A percentile compares a stretch with the other conserved stretches of the same genome.
Evolutionary conservation across 2,797 vertebrate genomes (phyloP).

Genomic region (Pitangus sulphuratus): DNA sequence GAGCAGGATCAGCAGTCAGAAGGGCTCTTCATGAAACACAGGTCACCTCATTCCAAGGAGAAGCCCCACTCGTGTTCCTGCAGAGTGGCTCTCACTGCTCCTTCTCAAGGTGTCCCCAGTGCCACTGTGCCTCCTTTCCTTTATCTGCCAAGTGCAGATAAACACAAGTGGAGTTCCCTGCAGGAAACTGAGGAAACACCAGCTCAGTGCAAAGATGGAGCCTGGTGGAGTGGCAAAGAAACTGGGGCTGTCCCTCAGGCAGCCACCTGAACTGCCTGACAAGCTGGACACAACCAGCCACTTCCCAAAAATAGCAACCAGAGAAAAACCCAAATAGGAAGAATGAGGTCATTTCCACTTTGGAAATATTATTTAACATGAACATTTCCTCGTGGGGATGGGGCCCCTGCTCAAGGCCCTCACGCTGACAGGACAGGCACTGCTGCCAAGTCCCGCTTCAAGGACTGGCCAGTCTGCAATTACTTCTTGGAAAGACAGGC

Average conservation of each 20-base stretch:
- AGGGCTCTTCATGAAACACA: not conserved
- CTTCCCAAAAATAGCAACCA: constrained; percentile 25
- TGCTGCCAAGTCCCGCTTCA: not conserved
- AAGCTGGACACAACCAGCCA: not conserved
- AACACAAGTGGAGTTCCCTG: not conserved
- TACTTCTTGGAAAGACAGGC: not conserved
- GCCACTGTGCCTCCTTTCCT: not conserved
- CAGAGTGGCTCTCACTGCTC: not conserved
- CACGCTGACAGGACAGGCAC: not conserved
- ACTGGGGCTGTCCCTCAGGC: not conserved
- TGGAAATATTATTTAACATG: not conserved
- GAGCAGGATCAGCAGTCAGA: not conserved
- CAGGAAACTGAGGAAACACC: not conserved
- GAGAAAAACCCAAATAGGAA: constrained; percentile 51
- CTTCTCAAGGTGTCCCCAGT: not conserved
- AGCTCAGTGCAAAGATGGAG: not conserved
- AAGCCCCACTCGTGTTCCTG: not conserved
- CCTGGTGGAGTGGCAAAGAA: not conserved
- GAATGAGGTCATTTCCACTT: constrained; percentile 50
- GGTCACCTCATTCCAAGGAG: not conserved
- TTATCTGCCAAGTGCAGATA: not conserved
- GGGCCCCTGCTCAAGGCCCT: not conserved
- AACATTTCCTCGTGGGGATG: constrained; percentile 3
- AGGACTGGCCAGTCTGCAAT: not conserved
- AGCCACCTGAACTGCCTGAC: not conserved